Percentiles rank a stretch among this genome's conserved stretches.
Conservation (phyloP, 1,140 invertebrate genomes). For the Cataglyphis hispanica region DNA sequence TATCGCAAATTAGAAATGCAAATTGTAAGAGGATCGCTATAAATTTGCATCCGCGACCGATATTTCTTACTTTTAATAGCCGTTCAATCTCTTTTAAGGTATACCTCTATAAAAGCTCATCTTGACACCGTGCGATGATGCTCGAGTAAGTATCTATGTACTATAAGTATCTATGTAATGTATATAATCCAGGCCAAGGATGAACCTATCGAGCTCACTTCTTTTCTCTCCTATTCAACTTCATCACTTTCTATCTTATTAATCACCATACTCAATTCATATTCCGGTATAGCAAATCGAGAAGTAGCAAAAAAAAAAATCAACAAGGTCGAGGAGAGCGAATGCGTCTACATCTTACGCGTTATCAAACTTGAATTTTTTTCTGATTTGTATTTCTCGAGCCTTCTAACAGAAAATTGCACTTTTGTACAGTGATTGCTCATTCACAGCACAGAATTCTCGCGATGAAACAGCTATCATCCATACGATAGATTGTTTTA, state of each 20-base stretch:
- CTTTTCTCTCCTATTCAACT: neutral
- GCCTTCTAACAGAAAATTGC: conserved; percentile 16
- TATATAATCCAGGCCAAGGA: conserved; percentile 60
- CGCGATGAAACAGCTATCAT: neutral
- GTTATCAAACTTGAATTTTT: conserved; percentile 9
- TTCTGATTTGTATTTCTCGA: conserved; percentile 1
- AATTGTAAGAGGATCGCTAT: neutral
- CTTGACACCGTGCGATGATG: neutral
- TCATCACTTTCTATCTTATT: conserved; percentile 21
- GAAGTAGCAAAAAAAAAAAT: neutral
- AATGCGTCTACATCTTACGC: neutral
- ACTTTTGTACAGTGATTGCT: conserved; percentile 43
- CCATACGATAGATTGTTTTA: neutral
- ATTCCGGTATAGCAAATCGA: neutral
- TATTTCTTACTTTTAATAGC: neutral
- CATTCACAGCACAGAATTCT: conserved; percentile 12
- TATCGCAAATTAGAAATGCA: neutral
- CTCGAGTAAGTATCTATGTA: neutral
- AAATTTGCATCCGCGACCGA: neutral
- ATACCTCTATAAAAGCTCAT: conserved; percentile 14
- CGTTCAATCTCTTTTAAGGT: conserved; percentile 20
- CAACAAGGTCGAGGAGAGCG: neutral
- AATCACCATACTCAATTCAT: conserved; percentile 52
- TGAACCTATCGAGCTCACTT: conserved; percentile 32
- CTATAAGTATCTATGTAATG: neutral